Evolutionary conservation across 2,113 vertebrate species (phyloP).

Genomic region (Lampris megalopsis): DNA sequence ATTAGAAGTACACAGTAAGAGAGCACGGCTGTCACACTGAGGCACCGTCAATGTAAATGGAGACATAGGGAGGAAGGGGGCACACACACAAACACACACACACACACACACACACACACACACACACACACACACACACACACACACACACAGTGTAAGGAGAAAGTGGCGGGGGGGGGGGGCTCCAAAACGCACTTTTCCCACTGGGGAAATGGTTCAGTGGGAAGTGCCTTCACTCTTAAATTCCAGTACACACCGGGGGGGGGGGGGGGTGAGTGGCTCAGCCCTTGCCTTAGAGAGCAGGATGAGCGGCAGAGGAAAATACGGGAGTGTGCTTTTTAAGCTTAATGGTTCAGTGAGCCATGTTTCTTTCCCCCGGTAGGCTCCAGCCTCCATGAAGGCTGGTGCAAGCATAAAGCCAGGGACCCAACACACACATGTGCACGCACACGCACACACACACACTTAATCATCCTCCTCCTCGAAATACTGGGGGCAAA

Average conservation of each 20-base stretch:
- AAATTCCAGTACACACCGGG: conserved; percentile 35
- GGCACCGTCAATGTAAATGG: no score
- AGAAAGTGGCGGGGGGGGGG: no score
- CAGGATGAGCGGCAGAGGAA: conserved; percentile 21
- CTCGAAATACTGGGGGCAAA: conserved; percentile 39
- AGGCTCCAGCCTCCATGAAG: conserved; percentile 35
- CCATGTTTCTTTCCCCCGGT: conserved; percentile 47
- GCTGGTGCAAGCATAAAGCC: conserved; percentile 38
- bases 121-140: conserved; percentile 3
- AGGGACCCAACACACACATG: conserved; percentile 27
- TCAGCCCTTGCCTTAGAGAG: conserved; percentile 14
- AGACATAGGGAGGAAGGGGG: no score
- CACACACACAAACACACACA: not conserved
- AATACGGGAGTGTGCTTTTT: conserved; percentile 53
- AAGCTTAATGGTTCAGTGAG: conserved; percentile 53
- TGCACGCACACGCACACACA: conserved; percentile 1
- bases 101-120: conserved; percentile 9
- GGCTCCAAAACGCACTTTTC: conserved; percentile 40
- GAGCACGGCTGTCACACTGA: not conserved
- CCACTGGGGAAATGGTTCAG: conserved; percentile 39
- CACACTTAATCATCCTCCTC: conserved; percentile 8
- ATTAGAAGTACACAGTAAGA: not conserved
- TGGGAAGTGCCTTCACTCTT: conserved; percentile 50
- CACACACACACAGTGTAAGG: conserved; percentile 21
- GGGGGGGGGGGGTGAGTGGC: not conserved